Evolutionary conservation across 2,113 vertebrate genomes (phyloP), one percentile per base, ranked within the genome.

Genomic region (Eonycteris spelaea): DNA sequence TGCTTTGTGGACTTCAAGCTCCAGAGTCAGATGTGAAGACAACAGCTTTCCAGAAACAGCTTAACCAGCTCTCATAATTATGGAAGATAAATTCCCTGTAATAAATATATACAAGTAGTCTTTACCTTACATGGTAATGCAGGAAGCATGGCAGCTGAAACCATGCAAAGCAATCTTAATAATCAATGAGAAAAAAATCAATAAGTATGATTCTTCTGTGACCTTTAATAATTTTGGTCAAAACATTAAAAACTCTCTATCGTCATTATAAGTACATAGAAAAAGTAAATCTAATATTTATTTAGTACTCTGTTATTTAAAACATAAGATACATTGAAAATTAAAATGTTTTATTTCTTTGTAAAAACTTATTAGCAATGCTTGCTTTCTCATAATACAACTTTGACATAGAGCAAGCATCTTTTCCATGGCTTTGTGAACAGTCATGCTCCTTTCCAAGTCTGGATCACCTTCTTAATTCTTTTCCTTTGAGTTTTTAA

Each of bases 241-340:
- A 96, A 93, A 93, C 35, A 45, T 63, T 89, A 77, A 84, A 92
- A 87, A 51, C 33, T 79, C 45, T 48, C 77, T 67, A 65, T 26
- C 51, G 15, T 75, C 28, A 43, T 94, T 85, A 6, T 48, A 55
- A 61, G 38, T 26, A 3, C 12, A 55, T 22, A 67, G 51, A 40
- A 91, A 91, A 90, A 61, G n/a, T 68, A 59, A 84, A 78, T 18
- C 13, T 71, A 77, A 26, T 74, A 71, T 57, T 19, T 15, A 30
- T 43, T 57, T 40, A n/a, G 30, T 35, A 28, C 3, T 9, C 4
- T 35, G 16, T 24, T 91, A 35, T 61, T 87, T 86, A 51, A 53
- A 83, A 61, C 7, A 61, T 70, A 61, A 53, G 10, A 59, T 45
- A 57, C 28, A 79, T 28, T 79, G 24, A 65, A 55, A 71, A 68